Evolutionary conservation across 2,797 vertebrate species (phyloP).

Genomic region (Danio choprae): DNA sequence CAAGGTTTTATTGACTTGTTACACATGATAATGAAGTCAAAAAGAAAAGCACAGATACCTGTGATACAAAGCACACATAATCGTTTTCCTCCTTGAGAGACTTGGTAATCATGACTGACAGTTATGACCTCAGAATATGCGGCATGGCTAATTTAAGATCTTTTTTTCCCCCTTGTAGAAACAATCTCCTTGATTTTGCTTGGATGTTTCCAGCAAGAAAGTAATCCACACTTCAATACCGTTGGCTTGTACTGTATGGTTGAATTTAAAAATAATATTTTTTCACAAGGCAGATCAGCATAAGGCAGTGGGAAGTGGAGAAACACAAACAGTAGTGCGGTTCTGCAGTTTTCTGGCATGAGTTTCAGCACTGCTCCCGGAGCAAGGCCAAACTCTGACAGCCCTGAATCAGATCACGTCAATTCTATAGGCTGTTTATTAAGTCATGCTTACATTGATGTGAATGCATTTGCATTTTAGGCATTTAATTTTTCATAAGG

Average conservation of each 20-base stretch:
- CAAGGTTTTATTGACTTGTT: slow-evolving; percentile 19
- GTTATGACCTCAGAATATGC: slow-evolving; percentile 38
- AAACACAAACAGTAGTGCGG: neutral
- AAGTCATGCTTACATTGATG: neutral
- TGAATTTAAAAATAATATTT: neutral
- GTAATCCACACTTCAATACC: neutral
- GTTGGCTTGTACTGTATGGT: neutral
- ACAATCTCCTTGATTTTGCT: neutral
- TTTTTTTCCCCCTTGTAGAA: slow-evolving; percentile 7
- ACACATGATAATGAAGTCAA: slow-evolving; percentile 28
- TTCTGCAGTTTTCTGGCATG: slow-evolving; percentile 19
- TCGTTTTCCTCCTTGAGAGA: slow-evolving; percentile 6
- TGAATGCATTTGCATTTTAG: neutral
- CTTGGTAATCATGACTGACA: slow-evolving; percentile 34
- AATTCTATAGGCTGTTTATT: neutral
- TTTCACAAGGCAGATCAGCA: neutral
- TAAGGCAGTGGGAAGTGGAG: slow-evolving; percentile 6
- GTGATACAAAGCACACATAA: slow-evolving; percentile 27
- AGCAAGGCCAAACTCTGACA: slow-evolving; percentile 27
- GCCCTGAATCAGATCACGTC: neutral
- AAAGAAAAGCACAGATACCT: slow-evolving; percentile 12
- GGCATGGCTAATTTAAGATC: slow-evolving; percentile 14
- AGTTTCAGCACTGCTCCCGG: slow-evolving; percentile 51
- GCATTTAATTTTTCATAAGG: neutral
- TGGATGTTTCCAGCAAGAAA: neutral